Conservation (phyloP, 2,888 invertebrate species). For the Temnothorax rugatulus region DNA sequence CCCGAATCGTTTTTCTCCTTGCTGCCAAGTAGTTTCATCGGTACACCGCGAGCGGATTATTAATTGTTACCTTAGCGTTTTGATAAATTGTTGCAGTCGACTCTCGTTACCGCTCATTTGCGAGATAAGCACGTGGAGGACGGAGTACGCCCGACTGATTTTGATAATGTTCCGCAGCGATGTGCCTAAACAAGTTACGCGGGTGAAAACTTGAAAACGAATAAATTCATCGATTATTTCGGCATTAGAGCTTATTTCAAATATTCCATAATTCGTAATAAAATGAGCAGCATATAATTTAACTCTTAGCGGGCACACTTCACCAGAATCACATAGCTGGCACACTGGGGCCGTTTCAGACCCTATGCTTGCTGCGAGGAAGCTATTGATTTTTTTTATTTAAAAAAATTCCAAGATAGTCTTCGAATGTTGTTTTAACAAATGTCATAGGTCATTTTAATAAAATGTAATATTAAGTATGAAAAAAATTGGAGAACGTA, state of each 20-base stretch:
- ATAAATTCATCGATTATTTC: constrained; percentile 3
- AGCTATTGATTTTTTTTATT: too few species aligned
- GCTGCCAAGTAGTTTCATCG: constrained; percentile 52
- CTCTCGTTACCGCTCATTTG: constrained; percentile 54
- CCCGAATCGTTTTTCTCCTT: constrained; percentile 47
- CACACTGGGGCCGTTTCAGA: too few species aligned
- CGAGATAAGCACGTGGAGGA: constrained; percentile 41
- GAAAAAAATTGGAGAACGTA: too few species aligned
- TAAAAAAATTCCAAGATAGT: too few species aligned
- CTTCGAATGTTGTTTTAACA: too few species aligned
- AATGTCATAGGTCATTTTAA: too few species aligned
- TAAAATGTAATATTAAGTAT: too few species aligned
- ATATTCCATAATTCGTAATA: not conserved
- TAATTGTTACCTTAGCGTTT: constrained; percentile 50
- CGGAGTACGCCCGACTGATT: constrained; percentile 28
- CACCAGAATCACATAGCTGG: too few species aligned
- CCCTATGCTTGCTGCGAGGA: too few species aligned
- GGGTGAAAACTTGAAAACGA: constrained; percentile 17
- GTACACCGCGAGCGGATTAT: constrained; percentile 51
- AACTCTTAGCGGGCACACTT: too few species aligned
- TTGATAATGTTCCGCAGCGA: constrained; percentile 8
- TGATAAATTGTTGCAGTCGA: constrained; percentile 54
- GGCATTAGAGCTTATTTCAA: not conserved
- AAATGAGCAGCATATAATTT: not conserved
- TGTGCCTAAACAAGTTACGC: constrained; percentile 1